Base-by-base conservation (phyloP, 2,888 invertebrate genomes). In the Eilema depressum region DNA sequence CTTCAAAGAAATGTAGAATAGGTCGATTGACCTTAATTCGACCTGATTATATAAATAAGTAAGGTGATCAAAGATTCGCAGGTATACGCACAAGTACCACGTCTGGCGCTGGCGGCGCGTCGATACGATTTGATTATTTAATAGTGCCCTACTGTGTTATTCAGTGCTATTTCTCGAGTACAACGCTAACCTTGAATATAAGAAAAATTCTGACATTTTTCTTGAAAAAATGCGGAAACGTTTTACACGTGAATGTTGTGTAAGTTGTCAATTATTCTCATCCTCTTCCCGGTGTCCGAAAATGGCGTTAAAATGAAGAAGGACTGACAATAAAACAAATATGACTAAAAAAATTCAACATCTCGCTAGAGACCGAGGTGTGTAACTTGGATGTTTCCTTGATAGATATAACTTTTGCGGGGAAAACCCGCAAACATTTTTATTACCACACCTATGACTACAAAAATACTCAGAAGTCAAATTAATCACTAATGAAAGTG, bases 81-180 rank as follows among this genome's bases (percentile, higher is more conserved):
- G 73, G 73, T 74, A 70, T 57, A 73, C 25, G 63, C 67, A 66
- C 28, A n/a, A 63, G 70, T 66, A 68, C 60, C 59, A 53, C 25
- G 66, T 66, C 47, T 66, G 68, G 71, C 65, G 68, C 61, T 60
- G 69, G 69, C 69, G 68, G 76, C 70, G 66, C 66, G 67, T 78
- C 81, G 74, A 78, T 82, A 78, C 75, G 63, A 65, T 70, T 80
- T 80, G 75, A 73, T 81, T 83, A 83, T 81, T 83, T 77, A 82
- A 77, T 74, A 78, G 66, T 66, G 64, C 68, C 72, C 74, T 72
- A 37, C 79, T 81, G 71, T 78, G 71, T 83, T 81, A 81, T 81
- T 82, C 81, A 81, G 70, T 67, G 71, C 67, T 71, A 70, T 74
- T 74, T 74, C 60, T 68, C 66, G 25, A 25, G 25, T 26, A 59